Percentiles rank a stretch among this genome's conserved stretches.
Evolutionary conservation across 2,797 vertebrate species (phyloP).

Genomic region (Acestrorhynchus altus): DNA sequence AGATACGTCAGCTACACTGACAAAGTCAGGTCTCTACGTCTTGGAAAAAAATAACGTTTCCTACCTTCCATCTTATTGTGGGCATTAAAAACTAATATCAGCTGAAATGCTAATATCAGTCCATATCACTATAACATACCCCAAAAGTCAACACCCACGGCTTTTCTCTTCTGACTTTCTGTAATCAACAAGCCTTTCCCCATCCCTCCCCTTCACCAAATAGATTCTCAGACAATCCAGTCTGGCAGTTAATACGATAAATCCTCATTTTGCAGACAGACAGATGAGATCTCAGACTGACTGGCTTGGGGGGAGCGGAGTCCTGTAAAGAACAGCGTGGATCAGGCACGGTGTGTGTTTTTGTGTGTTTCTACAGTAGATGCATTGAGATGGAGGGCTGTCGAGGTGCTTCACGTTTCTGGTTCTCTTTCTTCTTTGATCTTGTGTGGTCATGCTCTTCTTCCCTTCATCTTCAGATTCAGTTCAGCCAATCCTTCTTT

Average conservation of each 20-base stretch:
- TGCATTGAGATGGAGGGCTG: slow-evolving; percentile 1
- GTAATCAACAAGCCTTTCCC: slow-evolving; percentile 29
- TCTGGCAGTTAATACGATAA: slow-evolving; percentile 45
- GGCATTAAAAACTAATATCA: no score
- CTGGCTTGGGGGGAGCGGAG: slow-evolving; percentile 10
- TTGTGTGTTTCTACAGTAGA: slow-evolving; percentile 24
- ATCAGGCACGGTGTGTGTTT: slow-evolving; percentile 18
- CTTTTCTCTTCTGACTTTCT: not conserved
- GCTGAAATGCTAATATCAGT: not conserved
- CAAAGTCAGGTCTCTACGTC: no score
- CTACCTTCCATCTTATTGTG: no score
- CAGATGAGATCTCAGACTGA: slow-evolving; percentile 21
- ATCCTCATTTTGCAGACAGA: slow-evolving; percentile 29
- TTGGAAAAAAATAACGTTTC: no score
- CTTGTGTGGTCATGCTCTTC: slow-evolving; percentile 1
- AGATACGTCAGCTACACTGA: no score
- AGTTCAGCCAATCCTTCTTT: slow-evolving; percentile 45
- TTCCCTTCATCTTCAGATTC: not conserved
- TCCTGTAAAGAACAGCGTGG: slow-evolving; percentile 7
- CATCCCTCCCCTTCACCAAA: not conserved
- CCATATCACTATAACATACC: not conserved
- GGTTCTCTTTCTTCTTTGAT: not conserved
- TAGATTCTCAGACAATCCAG: slow-evolving; percentile 28
- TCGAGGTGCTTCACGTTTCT: slow-evolving; percentile 19
- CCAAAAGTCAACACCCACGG: slow-evolving; percentile 15